These are phyloP conservation scores for Anagyrus pseudococci DNA, from an alignment of 2,888 invertebrate genomes.

Conservation along the genomic window DNA sequence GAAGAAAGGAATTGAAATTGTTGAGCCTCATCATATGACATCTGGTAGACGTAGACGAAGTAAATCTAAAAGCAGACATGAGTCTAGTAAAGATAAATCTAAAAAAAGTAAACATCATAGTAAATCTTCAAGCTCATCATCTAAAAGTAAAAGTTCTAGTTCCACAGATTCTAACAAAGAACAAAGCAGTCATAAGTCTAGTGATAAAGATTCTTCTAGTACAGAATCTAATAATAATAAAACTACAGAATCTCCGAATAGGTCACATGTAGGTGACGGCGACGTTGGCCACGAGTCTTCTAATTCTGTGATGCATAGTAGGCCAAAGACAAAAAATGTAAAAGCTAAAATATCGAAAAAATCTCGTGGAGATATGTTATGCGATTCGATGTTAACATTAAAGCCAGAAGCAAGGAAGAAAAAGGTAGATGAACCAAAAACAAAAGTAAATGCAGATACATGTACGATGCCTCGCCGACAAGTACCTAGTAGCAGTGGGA, in stretches of 20 bases:
- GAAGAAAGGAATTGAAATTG: slow-evolving; percentile 29
- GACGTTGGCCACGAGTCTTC: slow-evolving; percentile 8
- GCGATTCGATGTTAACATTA: slow-evolving; percentile 60
- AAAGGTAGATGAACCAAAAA: slow-evolving; percentile 41
- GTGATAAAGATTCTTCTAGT: slow-evolving; percentile 41
- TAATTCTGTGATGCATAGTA: slow-evolving; percentile 14
- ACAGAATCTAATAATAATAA: background rate
- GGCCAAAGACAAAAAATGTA: slow-evolving; percentile 43
- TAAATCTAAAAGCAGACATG: background rate
- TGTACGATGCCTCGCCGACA: slow-evolving; percentile 34
- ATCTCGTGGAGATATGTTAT: slow-evolving; percentile 67
- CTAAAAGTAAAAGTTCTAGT: background rate
- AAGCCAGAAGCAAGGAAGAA: slow-evolving; percentile 61
- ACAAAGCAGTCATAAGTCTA: background rate
- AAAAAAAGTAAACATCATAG: background rate
- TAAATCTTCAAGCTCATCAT: background rate
- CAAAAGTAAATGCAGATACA: background rate
- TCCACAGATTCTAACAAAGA: background rate
- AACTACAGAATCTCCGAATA: background rate
- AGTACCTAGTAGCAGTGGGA: too few relatives aligned
- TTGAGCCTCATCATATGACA: slow-evolving; percentile 33
- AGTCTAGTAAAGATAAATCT: background rate
- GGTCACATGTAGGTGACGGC: background rate
- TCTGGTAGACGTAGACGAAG: background rate
- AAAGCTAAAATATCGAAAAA: slow-evolving; percentile 64